These are phyloP conservation scores for Charanyca ferruginea DNA, from an alignment of 2,888 invertebrate species.

Conservation along the genomic window DNA sequence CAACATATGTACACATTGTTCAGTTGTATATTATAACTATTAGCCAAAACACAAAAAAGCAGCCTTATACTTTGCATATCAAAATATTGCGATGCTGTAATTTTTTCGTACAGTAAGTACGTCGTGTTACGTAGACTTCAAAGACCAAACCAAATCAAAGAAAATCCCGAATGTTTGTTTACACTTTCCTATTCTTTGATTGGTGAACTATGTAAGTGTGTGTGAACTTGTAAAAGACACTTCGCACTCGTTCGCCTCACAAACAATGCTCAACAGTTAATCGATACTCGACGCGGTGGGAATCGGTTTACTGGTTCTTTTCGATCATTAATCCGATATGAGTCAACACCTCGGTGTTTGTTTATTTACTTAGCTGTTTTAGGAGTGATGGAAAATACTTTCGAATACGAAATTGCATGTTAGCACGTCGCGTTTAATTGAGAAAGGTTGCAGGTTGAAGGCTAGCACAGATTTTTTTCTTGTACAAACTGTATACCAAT, in stretches of 20 bases:
- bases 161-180: slow-evolving; percentile 24
- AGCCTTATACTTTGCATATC: not conserved
- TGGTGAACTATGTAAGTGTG: slow-evolving; percentile 15
- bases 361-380: slow-evolving; percentile 15
- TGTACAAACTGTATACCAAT: too few relatives aligned
- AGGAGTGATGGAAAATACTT: slow-evolving; percentile 1
- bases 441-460: too few relatives aligned
- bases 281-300: slow-evolving; percentile 45
- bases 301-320: slow-evolving; percentile 34
- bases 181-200: slow-evolving; percentile 22
- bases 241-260: slow-evolving; percentile 26
- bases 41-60: not conserved
- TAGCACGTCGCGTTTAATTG: not conserved
- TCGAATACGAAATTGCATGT: not conserved
- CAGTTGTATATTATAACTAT: not conserved
- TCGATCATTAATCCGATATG: slow-evolving; percentile 42
- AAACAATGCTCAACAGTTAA: slow-evolving; percentile 48
- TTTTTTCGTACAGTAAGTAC: not conserved
- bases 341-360: slow-evolving; percentile 29
- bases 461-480: too few relatives aligned
- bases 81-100: not conserved
- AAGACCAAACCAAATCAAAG: slow-evolving; percentile 9
- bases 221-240: slow-evolving; percentile 24
- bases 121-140: not conserved
- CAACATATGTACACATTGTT: not conserved